Evolutionary conservation across 2,888 invertebrate genomes (phyloP).

Genomic region (Lasioglossum malachurum): DNA sequence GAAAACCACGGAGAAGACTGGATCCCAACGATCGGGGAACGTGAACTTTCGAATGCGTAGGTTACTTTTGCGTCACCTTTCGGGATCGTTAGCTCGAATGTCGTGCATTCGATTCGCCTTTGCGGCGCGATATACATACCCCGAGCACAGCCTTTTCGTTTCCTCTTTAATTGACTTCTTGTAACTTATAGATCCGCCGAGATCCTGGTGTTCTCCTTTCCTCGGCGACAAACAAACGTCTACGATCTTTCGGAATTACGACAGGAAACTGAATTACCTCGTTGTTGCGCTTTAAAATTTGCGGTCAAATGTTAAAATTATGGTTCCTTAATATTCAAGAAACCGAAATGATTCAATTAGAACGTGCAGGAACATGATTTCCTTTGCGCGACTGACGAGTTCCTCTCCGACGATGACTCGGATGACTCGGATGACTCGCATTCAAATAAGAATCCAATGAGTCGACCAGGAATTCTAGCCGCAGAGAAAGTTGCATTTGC

Average conservation of each 20-base stretch:
- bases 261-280: neutral
- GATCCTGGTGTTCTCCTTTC: constrained; percentile 2
- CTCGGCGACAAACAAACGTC: neutral
- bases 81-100: constrained; percentile 48
- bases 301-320: neutral
- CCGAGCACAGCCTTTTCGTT: constrained; percentile 7
- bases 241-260: neutral
- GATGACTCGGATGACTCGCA: neutral
- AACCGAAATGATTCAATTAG: neutral
- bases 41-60: constrained; percentile 63
- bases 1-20: constrained; percentile 18
- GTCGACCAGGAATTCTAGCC: constrained; percentile 29
- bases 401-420: neutral
- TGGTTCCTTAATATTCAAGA: neutral
- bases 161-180: constrained; percentile 26
- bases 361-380: neutral
- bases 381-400: neutral
- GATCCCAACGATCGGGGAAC: constrained; percentile 34
- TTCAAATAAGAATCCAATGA: constrained; percentile 12
- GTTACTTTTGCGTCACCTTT: constrained; percentile 43
- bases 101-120: constrained; percentile 28
- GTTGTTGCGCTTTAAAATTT: too few species aligned
- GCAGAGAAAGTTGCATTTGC: constrained; percentile 69
- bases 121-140: constrained; percentile 1
- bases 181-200: neutral